phyloP scores from a whole-genome alignment of 2,113 vertebrate species.

The Calcarius ornatus region DNA sequence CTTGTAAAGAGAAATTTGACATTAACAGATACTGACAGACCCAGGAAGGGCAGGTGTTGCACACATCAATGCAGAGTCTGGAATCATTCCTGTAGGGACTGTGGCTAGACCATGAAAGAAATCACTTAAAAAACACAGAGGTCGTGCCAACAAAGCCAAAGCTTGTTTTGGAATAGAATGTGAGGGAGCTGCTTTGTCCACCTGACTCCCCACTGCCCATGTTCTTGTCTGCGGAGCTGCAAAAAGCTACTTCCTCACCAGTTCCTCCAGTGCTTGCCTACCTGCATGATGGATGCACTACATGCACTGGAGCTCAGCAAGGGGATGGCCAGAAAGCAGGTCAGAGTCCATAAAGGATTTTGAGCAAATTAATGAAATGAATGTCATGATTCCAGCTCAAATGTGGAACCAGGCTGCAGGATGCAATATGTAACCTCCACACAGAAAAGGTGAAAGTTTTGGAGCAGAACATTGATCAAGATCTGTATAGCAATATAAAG shows the following conservation, averaged over 20 bases:
- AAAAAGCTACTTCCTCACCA: not conserved
- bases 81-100: not conserved
- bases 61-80: not conserved
- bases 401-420: not conserved
- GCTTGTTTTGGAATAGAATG: not conserved
- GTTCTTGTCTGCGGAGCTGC: not conserved
- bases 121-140: not conserved
- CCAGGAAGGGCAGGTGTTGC: not conserved
- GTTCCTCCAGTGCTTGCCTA: not conserved
- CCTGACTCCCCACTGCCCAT: not conserved
- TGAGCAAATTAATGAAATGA: not conserved
- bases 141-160: not conserved
- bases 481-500: not conserved
- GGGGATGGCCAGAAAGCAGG: not conserved
- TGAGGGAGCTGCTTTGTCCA: not conserved
- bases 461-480: not conserved
- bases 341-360: not conserved
- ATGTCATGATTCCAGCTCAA: not conserved
- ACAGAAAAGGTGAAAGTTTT: not conserved
- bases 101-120: not conserved
- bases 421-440: not conserved
- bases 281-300: not conserved
- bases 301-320: not conserved
- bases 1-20: not conserved
- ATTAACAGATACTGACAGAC: not conserved